Percentiles rank a stretch among this genome's conserved stretches.
phyloP scores from a whole-genome alignment of 2,113 vertebrate genomes.

The Microtus ochrogaster region DNA sequence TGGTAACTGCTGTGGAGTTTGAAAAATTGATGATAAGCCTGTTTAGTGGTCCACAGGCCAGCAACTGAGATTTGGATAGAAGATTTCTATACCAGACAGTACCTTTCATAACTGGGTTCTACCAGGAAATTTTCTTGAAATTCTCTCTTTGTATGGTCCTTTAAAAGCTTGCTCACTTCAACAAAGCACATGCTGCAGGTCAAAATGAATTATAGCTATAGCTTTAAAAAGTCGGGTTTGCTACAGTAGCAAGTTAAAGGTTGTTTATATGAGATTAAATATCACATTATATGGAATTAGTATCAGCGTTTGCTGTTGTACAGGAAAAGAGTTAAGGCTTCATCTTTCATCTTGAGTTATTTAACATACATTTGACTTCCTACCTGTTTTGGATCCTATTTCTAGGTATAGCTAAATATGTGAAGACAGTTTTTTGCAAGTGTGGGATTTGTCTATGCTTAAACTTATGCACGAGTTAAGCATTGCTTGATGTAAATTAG shows the following conservation, averaged over 20 bases:
- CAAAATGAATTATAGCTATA: conserved; percentile 27
- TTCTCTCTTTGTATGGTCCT: conserved; percentile 9
- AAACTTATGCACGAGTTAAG: conserved; percentile 18
- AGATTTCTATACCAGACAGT: not conserved
- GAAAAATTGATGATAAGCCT: conserved; percentile 20
- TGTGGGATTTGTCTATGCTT: conserved; percentile 8
- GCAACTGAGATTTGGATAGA: conserved; percentile 41
- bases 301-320: conserved; percentile 30
- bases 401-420: not conserved
- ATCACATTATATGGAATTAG: conserved; percentile 57
- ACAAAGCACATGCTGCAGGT: not conserved
- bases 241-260: not conserved
- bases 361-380: conserved; percentile 44
- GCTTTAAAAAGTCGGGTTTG: conserved; percentile 45
- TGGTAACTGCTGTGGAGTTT: conserved; percentile 38
- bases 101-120: conserved; percentile 33
- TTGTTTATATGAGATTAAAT: conserved; percentile 7
- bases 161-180: conserved; percentile 57
- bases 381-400: not conserved
- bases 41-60: not conserved
- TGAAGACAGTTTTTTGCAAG: not conserved
- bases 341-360: conserved; percentile 52
- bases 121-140: conserved; percentile 35
- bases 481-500: conserved; percentile 10
- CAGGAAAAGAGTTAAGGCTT: not conserved